Evolutionary conservation across 2,113 vertebrate genomes (phyloP).

Genomic region (Rhinoderma darwinii): DNA sequence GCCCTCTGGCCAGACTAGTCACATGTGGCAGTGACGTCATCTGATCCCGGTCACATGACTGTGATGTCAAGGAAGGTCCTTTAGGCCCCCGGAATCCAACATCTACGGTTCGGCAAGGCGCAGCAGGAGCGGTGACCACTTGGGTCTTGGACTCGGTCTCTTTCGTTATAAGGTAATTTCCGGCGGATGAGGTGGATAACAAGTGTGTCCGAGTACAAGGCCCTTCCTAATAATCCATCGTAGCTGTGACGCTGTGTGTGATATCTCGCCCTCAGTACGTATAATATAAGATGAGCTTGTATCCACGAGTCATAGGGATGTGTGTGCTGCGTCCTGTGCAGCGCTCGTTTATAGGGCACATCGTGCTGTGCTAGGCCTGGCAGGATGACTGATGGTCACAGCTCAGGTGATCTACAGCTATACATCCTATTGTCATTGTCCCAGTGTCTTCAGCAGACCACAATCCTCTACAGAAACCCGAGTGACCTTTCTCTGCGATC

Average conservation of each 20-base stretch:
- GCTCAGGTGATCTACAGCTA: too few relatives aligned
- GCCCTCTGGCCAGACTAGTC: not conserved
- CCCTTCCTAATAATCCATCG: not conserved
- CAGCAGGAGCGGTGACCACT: slow-evolving; percentile 27
- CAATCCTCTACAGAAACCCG: too few relatives aligned
- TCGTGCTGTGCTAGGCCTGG: too few relatives aligned
- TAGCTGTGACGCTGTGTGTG: slow-evolving; percentile 6
- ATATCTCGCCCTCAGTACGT: not conserved
- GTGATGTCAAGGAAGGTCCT: slow-evolving; percentile 39
- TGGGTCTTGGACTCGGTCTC: slow-evolving; percentile 18
- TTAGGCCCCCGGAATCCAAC: slow-evolving; percentile 33
- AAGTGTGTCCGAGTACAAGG: not conserved
- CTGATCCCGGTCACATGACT: slow-evolving; percentile 28
- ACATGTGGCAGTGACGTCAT: slow-evolving; percentile 8
- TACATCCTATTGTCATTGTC: too few relatives aligned
- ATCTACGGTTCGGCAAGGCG: not conserved
- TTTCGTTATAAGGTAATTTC: slow-evolving; percentile 28
- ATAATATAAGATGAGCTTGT: not conserved
- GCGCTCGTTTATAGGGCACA: too few relatives aligned
- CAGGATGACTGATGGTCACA: too few relatives aligned
- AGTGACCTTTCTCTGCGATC: too few relatives aligned
- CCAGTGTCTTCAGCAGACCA: too few relatives aligned
- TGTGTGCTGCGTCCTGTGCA: too few relatives aligned
- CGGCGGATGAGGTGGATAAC: not conserved
- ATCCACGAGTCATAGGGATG: not conserved